phyloP scores from a whole-genome alignment of 2,113 vertebrate species.

The Dolichallabes microphthalmus region DNA sequence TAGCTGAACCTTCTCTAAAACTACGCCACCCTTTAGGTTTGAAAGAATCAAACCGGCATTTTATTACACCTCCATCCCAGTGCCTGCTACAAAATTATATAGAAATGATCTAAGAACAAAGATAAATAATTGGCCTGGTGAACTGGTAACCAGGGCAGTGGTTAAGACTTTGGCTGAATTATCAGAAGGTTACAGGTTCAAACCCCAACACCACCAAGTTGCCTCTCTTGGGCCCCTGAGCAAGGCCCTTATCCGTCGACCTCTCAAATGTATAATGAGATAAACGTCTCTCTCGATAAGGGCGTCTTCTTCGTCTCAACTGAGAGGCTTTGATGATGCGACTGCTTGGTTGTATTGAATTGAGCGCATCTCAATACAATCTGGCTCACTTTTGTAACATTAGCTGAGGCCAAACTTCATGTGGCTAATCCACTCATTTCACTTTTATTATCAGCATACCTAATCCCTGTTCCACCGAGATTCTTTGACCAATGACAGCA shows the following conservation, averaged over 20 bases:
- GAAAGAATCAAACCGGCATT: not conserved
- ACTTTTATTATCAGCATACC: not conserved
- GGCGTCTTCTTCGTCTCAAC: not conserved
- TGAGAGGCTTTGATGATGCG: not conserved
- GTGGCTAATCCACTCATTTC: not conserved
- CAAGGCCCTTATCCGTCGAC: too few species aligned
- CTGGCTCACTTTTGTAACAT: not conserved
- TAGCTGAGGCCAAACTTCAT: not conserved
- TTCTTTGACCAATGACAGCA: not conserved
- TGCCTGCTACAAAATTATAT: not conserved
- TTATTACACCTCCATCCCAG: not conserved
- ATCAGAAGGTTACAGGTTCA: too few species aligned
- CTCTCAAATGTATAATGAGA: too few species aligned
- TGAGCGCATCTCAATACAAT: not conserved
- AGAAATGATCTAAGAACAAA: not conserved
- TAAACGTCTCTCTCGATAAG: too few species aligned
- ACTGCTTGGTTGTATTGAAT: not conserved
- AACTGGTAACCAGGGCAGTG: not conserved
- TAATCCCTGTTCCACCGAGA: conserved; percentile 1
- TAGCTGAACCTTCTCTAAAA: conserved; percentile 15
- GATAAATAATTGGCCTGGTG: not conserved
- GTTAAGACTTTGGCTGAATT: too few species aligned
- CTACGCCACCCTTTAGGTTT: not conserved
- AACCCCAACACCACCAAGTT: too few species aligned
- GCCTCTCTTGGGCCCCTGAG: too few species aligned